Evolutionary conservation across 1,140 invertebrate species (phyloP).

Genomic region (Frieseomelitta varia): DNA sequence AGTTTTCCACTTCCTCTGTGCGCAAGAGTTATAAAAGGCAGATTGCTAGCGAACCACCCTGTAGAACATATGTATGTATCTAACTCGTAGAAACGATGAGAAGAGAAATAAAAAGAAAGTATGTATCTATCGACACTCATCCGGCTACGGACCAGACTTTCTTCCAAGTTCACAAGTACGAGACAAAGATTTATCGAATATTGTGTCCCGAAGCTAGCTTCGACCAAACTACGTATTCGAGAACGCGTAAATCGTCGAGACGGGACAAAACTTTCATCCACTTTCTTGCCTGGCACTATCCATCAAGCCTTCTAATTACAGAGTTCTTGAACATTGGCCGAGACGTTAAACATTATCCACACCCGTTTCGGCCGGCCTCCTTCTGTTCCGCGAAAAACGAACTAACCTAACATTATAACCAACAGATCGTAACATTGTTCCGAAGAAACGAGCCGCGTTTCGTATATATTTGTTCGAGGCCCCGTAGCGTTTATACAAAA

Average conservation of each 20-base stretch:
- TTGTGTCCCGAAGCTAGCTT: slow-evolving; percentile 1
- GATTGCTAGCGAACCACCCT: neutral
- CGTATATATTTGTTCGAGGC: neutral
- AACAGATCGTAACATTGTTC: slow-evolving; percentile 56
- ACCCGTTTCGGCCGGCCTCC: neutral
- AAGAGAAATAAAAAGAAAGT: neutral
- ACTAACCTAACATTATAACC: slow-evolving; percentile 1
- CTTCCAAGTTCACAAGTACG: neutral
- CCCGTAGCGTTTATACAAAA: neutral
- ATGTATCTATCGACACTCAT: neutral
- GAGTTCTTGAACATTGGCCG: slow-evolving; percentile 9
- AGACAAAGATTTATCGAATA: slow-evolving; percentile 34
- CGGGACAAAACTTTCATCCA: slow-evolving; percentile 17
- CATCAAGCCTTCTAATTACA: slow-evolving; percentile 33
- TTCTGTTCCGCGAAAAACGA: slow-evolving; percentile 12
- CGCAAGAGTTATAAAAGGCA: too few relatives aligned
- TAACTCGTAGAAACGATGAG: neutral
- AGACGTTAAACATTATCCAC: slow-evolving; percentile 12
- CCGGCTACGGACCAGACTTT: neutral
- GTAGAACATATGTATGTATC: too few relatives aligned
- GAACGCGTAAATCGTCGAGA: neutral
- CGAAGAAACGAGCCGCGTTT: slow-evolving; percentile 6
- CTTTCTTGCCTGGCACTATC: slow-evolving; percentile 28
- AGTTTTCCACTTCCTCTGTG: too few relatives aligned
- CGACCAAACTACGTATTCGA: neutral